Conservation (phyloP, 2,113 vertebrate species). For the Epinephelus cyanopodus region DNA sequence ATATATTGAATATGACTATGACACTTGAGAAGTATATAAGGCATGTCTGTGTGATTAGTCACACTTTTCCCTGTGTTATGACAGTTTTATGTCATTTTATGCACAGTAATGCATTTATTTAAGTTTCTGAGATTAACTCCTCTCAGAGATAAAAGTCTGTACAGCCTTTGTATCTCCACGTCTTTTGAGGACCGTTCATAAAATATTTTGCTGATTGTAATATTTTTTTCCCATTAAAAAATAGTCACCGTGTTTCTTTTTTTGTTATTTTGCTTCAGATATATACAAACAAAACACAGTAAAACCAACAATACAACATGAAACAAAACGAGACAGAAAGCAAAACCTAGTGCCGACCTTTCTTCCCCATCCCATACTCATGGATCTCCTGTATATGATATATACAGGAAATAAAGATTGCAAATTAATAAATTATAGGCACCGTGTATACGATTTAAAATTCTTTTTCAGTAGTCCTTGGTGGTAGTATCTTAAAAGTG, state of each 20-base stretch:
- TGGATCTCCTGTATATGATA: too few species aligned
- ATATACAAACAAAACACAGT: too few species aligned
- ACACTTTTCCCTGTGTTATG: constrained; percentile 1
- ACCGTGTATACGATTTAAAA: neutral
- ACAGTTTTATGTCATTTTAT: constrained; percentile 55
- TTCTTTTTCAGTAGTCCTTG: neutral
- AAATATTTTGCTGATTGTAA: neutral
- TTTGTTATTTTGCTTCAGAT: too few species aligned
- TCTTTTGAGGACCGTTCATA: neutral
- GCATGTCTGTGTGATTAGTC: constrained; percentile 21
- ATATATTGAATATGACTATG: constrained; percentile 29
- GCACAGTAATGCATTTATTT: constrained; percentile 15
- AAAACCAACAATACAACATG: too few species aligned
- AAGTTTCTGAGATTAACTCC: neutral
- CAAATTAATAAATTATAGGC: neutral
- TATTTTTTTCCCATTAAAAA: too few species aligned
- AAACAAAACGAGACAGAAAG: too few species aligned
- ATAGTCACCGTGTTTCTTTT: too few species aligned
- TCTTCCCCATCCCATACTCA: too few species aligned
- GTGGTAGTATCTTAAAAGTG: neutral
- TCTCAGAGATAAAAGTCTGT: neutral
- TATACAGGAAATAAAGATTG: neutral
- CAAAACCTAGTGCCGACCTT: too few species aligned
- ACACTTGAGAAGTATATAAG: neutral
- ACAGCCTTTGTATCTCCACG: neutral